phyloP scores from a whole-genome alignment of 2,888 invertebrate genomes.

The Eucera pruinosa region DNA sequence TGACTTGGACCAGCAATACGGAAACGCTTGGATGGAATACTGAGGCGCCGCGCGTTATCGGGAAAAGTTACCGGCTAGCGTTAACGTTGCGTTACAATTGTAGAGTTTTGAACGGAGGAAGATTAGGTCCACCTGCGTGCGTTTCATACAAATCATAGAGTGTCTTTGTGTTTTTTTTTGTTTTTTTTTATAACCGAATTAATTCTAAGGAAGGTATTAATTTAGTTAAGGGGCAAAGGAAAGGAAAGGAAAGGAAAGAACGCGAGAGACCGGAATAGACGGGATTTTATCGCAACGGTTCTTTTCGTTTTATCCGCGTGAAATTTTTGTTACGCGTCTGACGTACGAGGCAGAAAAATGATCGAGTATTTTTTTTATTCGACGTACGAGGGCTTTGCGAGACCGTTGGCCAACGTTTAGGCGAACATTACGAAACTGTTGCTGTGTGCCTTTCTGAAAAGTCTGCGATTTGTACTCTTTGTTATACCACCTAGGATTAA shows the following conservation, averaged over 20 bases:
- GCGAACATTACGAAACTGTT: neutral
- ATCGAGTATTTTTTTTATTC: neutral
- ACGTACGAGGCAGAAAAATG: neutral
- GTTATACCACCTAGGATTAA: constrained; percentile 23
- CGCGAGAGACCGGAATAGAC: too few relatives aligned
- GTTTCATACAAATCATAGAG: neutral
- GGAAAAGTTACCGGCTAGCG: constrained; percentile 15
- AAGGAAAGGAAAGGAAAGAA: neutral
- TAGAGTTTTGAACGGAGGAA: neutral
- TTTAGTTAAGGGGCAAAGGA: too few relatives aligned
- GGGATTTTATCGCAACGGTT: neutral
- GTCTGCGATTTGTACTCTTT: constrained; percentile 27
- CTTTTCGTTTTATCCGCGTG: constrained; percentile 6
- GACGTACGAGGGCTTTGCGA: too few relatives aligned
- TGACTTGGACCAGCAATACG: neutral
- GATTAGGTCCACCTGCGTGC: neutral
- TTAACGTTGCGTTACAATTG: neutral
- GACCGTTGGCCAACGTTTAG: neutral
- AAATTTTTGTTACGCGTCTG: constrained; percentile 5
- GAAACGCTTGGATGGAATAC: neutral
- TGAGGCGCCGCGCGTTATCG: neutral
- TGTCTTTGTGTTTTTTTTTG: neutral
- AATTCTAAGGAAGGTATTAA: neutral
- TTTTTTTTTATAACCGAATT: neutral
- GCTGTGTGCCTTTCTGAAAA: constrained; percentile 31